Percentiles rank a stretch among this genome's conserved stretches.
Evolutionary conservation across 2,113 vertebrate genomes (phyloP).

Genomic region (Beaufortia kweichowensis): DNA sequence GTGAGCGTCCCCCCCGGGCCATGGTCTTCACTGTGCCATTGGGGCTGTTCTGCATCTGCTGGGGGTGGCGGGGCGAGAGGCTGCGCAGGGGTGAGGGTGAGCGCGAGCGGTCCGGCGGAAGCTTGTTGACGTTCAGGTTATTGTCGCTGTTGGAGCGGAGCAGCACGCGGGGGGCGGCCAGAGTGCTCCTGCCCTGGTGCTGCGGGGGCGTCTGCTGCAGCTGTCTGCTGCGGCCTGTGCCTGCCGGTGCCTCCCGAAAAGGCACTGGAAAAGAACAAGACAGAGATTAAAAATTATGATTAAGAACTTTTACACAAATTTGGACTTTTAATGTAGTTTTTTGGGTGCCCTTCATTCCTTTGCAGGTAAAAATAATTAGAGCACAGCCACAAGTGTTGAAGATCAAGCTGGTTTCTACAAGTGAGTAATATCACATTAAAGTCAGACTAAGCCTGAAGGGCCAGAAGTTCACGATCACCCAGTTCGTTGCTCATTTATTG

Average conservation of each 20-base stretch:
- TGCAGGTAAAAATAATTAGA: slow-evolving; percentile 24
- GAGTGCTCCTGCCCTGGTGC: slow-evolving; percentile 79
- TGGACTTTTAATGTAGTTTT: slow-evolving; percentile 11
- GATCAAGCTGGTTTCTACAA: background rate
- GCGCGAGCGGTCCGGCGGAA: slow-evolving; percentile 58
- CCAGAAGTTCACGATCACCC: background rate
- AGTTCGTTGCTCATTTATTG: background rate
- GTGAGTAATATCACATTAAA: background rate
- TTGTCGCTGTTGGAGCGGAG: slow-evolving; percentile 90
- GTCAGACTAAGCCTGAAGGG: background rate
- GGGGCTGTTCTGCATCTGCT: slow-evolving; percentile 81
- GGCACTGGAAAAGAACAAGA: slow-evolving; percentile 72
- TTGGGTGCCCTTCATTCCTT: slow-evolving; percentile 10
- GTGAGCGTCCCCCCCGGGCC: slow-evolving; percentile 76
- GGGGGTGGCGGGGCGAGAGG: slow-evolving; percentile 84
- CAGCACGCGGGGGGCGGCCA: slow-evolving; percentile 83
- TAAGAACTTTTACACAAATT: background rate
- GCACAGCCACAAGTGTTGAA: background rate
- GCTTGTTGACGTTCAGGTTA: slow-evolving; percentile 72
- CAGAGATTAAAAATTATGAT: background rate
- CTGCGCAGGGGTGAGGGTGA: slow-evolving; percentile 81
- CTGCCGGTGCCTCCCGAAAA: slow-evolving; percentile 81
- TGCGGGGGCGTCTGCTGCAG: slow-evolving; percentile 72
- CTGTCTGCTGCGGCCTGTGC: slow-evolving; percentile 33
- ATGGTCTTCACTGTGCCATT: slow-evolving; percentile 81